Evolutionary conservation across 2,797 vertebrate genomes (phyloP).

Genomic region (Bryconaethiops microstoma): DNA sequence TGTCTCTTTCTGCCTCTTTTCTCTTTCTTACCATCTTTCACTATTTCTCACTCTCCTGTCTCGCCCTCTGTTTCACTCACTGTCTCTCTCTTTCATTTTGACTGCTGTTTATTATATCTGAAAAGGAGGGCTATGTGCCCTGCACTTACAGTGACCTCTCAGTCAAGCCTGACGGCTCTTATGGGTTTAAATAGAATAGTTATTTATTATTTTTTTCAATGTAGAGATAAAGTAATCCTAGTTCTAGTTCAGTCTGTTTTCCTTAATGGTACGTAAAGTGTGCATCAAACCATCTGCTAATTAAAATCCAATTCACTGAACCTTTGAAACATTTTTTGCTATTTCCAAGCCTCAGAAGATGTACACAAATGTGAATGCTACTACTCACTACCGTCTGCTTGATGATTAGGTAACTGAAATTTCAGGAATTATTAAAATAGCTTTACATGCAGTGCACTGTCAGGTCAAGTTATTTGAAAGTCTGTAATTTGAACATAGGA

Average conservation of each 20-base stretch:
- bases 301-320: no score
- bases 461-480: conserved; percentile 7
- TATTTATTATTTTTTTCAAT: neutral
- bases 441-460: conserved; percentile 11
- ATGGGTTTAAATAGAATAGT: conserved; percentile 1
- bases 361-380: neutral
- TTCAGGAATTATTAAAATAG: conserved; percentile 9
- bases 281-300: neutral
- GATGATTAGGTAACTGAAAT: conserved; percentile 6
- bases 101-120: conserved; percentile 10
- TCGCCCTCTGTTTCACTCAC: conserved; percentile 1
- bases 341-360: no score
- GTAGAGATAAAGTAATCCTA: neutral
- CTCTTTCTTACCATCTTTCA: neutral
- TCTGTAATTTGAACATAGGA: neutral
- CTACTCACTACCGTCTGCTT: neutral
- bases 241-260: neutral
- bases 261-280: neutral
- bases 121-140: neutral
- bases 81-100: neutral
- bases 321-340: neutral
- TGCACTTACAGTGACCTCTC: conserved; percentile 28
- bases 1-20: neutral
- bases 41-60: neutral
- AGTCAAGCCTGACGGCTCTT: neutral